These are phyloP conservation scores for Metalampra italica DNA, from an alignment of 2,888 invertebrate species.

Conservation along the genomic window DNA sequence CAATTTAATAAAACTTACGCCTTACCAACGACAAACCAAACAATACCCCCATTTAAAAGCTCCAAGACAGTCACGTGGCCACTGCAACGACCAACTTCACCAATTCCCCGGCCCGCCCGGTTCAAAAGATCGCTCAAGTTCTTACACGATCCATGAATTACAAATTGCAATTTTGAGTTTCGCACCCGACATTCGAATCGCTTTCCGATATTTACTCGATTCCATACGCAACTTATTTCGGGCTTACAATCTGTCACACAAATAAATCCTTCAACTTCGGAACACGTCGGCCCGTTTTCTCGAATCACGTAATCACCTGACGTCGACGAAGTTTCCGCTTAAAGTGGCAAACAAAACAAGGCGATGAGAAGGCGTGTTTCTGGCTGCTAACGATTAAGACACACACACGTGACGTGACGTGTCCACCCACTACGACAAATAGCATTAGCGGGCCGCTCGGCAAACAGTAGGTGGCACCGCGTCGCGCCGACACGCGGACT, in stretches of 20 bases:
- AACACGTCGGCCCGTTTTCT: constrained; percentile 29
- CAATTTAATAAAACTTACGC: constrained; percentile 41
- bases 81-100: constrained; percentile 35
- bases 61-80: constrained; percentile 34
- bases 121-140: constrained; percentile 44
- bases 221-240: constrained; percentile 34
- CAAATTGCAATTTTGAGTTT: constrained; percentile 45
- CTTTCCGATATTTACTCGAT: constrained; percentile 44
- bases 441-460: constrained; percentile 63
- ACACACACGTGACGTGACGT: constrained; percentile 61
- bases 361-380: constrained; percentile 58
- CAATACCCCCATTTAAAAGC: constrained; percentile 32
- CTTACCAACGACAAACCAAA: constrained; percentile 28
- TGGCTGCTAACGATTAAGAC: constrained; percentile 69
- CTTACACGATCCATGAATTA: constrained; percentile 44
- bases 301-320: constrained; percentile 53
- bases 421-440: constrained; percentile 59
- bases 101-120: constrained; percentile 31
- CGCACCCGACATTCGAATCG: constrained; percentile 34
- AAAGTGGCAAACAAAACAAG: constrained; percentile 64
- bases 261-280: constrained; percentile 43
- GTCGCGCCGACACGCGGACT: constrained; percentile 53
- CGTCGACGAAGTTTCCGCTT: constrained; percentile 50
- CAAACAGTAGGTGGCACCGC: constrained; percentile 63
- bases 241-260: constrained; percentile 43